These are phyloP conservation scores for Phalacrocorax carbo DNA, from an alignment of 2,113 vertebrate species.

Conservation along the genomic window DNA sequence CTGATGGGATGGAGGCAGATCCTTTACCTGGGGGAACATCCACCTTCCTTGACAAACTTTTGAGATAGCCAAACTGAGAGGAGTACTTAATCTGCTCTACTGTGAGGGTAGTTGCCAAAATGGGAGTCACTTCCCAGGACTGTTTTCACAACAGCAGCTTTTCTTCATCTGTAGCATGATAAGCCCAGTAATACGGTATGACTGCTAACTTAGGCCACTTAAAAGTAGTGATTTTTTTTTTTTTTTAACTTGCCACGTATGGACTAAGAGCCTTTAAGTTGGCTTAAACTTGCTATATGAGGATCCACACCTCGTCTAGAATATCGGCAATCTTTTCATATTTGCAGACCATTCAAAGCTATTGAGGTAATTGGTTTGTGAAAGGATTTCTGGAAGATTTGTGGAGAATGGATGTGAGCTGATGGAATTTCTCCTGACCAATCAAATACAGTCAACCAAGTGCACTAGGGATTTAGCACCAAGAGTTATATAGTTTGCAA, in stretches of 20 bases:
- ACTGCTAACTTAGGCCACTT: background rate
- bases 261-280: background rate
- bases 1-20: background rate
- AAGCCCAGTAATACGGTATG: background rate
- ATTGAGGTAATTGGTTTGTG: background rate
- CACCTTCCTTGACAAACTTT: background rate
- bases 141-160: background rate
- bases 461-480: background rate
- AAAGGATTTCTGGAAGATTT: background rate
- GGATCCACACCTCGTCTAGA: background rate
- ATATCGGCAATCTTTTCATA: background rate
- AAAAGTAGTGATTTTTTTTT: background rate
- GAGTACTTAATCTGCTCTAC: background rate
- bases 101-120: background rate
- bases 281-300: background rate
- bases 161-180: background rate
- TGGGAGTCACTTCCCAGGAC: background rate
- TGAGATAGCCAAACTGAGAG: background rate
- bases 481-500: background rate
- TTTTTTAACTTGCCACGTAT: background rate
- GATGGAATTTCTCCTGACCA: background rate
- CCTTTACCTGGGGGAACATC: background rate
- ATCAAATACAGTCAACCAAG: background rate
- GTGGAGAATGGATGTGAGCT: background rate
- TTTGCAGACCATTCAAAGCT: background rate